Base-by-base conservation (phyloP, 2,888 invertebrate genomes). In the Drosophila siamana region DNA sequence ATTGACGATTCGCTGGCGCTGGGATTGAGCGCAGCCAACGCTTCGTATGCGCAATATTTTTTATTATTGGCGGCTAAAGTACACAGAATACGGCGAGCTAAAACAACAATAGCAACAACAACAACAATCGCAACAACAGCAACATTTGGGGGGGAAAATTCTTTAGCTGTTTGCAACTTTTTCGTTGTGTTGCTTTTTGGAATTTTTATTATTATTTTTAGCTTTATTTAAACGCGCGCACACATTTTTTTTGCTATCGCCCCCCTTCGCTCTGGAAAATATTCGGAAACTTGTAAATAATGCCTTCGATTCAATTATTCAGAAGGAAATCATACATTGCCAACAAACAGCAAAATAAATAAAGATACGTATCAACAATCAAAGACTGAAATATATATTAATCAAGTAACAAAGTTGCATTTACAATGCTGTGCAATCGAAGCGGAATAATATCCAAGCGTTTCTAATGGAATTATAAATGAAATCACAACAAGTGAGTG, bases 31-130 rank as follows among this genome's bases (percentile, higher is more conserved):
- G 70, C 47, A 66, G 67, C 65, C 69, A 82, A 76, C 76, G 84
- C 57, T 54, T 70, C 86, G 86, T 86, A 85, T 88, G 65, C 78
- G 86, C 78, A 86, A 80, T 86, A 59, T 78, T 69, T 78, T 55
- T 71, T 64, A 48, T 61, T 70, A 57, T 65, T 74, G 69, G 66
- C 79, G 61, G 66, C 76, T 77, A 85, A 86, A 87, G 86, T 82
- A 87, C 86, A 85, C 77, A 77, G 65, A 78, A 75, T 55, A 63
- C 60, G 55, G 55, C 56, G 36, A 44, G 55, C 57, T 47, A 61
- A 54, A 52, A 62, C 63, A 69, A 67, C 64, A 66, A 68, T 50
- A 55, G 54, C 40, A 44, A 9, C 28, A 38, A 30, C 16, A 55
- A 57, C 5, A 28, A n/a, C 51, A 13, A 43, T n/a, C n/a, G 19